Percentiles rank a stretch among this genome's conserved stretches.
phyloP scores from a whole-genome alignment of 1,140 invertebrate genomes.

The Adelges cooleyi region DNA sequence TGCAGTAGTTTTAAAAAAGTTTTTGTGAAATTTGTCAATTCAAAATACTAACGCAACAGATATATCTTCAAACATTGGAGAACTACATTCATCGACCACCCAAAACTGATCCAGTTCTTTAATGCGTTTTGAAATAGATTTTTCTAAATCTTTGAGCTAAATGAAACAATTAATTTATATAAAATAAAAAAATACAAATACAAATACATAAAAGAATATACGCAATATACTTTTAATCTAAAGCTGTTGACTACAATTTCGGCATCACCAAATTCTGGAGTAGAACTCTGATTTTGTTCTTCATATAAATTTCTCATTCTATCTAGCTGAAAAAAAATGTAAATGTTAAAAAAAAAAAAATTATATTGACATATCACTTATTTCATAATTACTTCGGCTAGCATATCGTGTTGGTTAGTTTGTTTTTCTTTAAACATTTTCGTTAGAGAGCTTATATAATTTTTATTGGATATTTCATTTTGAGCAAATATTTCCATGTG shows the following conservation, averaged over 20 bases:
- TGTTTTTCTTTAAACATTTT: slow-evolving; percentile 15
- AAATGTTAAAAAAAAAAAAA: too few species aligned
- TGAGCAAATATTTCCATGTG: background rate
- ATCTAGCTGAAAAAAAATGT: background rate
- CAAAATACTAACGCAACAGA: slow-evolving; percentile 18
- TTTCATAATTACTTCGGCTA: background rate
- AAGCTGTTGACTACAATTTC: slow-evolving; percentile 4
- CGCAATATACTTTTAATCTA: background rate
- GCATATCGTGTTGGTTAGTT: slow-evolving; percentile 20
- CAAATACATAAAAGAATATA: too few species aligned
- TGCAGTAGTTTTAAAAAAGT: too few species aligned
- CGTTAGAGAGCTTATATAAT: slow-evolving; percentile 1
- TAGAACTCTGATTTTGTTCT: slow-evolving; percentile 3
- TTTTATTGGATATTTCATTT: slow-evolving; percentile 20
- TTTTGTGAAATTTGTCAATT: too few species aligned
- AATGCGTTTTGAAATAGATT: slow-evolving; percentile 16
- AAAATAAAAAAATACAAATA: too few species aligned
- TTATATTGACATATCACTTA: too few species aligned
- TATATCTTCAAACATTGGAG: slow-evolving; percentile 20
- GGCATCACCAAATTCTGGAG: slow-evolving; percentile 1
- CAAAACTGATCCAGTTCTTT: slow-evolving; percentile 20
- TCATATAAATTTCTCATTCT: background rate
- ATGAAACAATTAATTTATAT: background rate
- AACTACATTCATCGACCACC: slow-evolving; percentile 12
- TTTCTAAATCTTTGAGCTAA: slow-evolving; percentile 16